These are phyloP conservation scores for Scortum barcoo DNA, from an alignment of 2,113 vertebrate species.

Conservation along the genomic window DNA sequence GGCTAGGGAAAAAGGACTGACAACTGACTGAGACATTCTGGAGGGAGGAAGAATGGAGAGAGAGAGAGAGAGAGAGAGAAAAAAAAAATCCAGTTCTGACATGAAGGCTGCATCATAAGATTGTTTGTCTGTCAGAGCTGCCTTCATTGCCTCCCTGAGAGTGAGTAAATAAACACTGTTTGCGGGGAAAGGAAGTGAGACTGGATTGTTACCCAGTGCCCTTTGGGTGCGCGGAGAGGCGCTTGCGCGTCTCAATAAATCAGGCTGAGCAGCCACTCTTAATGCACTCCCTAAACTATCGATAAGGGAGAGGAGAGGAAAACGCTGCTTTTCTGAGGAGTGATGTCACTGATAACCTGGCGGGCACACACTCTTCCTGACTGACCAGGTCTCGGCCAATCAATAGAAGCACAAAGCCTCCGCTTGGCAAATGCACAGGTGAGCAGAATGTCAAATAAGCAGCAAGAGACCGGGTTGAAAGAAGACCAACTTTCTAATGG, in stretches of 20 bases:
- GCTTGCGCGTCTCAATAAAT: slow-evolving; percentile 74
- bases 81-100: slow-evolving; percentile 63
- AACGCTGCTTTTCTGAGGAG: slow-evolving; percentile 58
- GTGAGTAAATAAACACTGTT: slow-evolving; percentile 77
- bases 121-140: slow-evolving; percentile 78
- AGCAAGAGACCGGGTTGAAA: slow-evolving; percentile 26
- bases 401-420: slow-evolving; percentile 71
- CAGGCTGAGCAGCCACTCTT: slow-evolving; percentile 69
- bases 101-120: slow-evolving; percentile 78
- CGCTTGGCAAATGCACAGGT: slow-evolving; percentile 65
- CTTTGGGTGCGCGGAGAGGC: slow-evolving; percentile 64
- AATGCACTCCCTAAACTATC: slow-evolving; percentile 78
- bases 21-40: slow-evolving; percentile 79
- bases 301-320: slow-evolving; percentile 66
- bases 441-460: slow-evolving; percentile 73
- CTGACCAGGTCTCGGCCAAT: slow-evolving; percentile 68
- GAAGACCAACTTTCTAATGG: slow-evolving; percentile 59
- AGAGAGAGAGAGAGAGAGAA: slow-evolving; percentile 1
- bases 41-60: slow-evolving; percentile 59
- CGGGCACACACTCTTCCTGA: slow-evolving; percentile 62
- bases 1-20: slow-evolving; percentile 73
- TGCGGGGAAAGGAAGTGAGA: slow-evolving; percentile 64
- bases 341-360: slow-evolving; percentile 80
- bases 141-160: slow-evolving; percentile 72
- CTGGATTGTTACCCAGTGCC: slow-evolving; percentile 74